Evolutionary conservation across 2,888 invertebrate species (phyloP).

Genomic region (Oxycera nigricornis): DNA sequence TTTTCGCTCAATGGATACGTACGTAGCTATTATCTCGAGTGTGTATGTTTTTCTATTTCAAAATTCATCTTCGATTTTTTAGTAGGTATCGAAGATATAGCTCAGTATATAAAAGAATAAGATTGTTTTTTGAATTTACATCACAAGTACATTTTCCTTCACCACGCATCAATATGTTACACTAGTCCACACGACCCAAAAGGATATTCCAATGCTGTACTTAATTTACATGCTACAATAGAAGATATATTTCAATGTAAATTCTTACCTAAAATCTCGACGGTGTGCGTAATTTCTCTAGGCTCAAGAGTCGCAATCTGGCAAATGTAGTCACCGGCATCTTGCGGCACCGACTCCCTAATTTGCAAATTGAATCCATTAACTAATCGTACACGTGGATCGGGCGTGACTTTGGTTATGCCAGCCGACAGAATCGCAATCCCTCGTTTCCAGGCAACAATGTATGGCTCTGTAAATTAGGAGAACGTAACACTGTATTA

Average conservation of each 20-base stretch:
- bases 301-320: conserved; percentile 72
- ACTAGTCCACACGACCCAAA: too few species aligned
- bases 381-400: conserved; percentile 68
- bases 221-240: conserved; percentile 12
- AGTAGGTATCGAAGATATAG: too few species aligned
- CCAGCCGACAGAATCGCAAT: conserved; percentile 72
- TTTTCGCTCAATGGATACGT: too few species aligned
- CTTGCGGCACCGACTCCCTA: conserved; percentile 69
- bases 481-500: conserved; percentile 5
- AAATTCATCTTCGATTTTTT: too few species aligned
- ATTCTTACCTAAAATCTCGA: conserved; percentile 71
- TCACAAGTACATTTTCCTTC: too few species aligned
- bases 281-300: conserved; percentile 71
- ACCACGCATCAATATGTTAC: too few species aligned
- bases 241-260: conserved; percentile 5
- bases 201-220: not conserved
- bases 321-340: conserved; percentile 73
- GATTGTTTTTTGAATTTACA: too few species aligned
- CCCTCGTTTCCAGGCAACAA: conserved; percentile 72
- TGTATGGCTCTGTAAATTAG: conserved; percentile 65
- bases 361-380: conserved; percentile 72
- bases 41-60: too few species aligned
- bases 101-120: too few species aligned
- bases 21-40: too few species aligned
- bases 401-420: conserved; percentile 70